phyloP scores from a whole-genome alignment of 92 coral and sea anemone species.

The Siderastrea radians region DNA sequence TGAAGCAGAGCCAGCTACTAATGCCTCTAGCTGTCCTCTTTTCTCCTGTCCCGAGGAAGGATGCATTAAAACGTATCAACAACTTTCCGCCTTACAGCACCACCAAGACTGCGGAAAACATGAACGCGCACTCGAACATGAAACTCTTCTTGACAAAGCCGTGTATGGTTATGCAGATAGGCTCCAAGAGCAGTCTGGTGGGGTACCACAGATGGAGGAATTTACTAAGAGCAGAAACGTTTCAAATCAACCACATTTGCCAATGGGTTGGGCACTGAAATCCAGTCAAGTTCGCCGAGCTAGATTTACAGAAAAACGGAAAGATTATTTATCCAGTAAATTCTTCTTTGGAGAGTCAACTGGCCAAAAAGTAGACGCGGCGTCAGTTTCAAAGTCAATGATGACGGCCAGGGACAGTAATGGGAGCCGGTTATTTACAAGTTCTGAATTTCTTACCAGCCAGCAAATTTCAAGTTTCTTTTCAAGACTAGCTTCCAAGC shows the following conservation, averaged over 20 bases:
- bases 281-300: slow-evolving; percentile 47
- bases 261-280: slow-evolving; percentile 82
- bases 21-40: slow-evolving; percentile 33
- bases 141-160: slow-evolving; percentile 78
- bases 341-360: too few relatives aligned
- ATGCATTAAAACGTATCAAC: slow-evolving; percentile 67
- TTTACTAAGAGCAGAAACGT: slow-evolving; percentile 23
- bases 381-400: too few relatives aligned
- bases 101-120: slow-evolving; percentile 75
- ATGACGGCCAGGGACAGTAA: too few relatives aligned
- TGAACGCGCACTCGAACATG: slow-evolving; percentile 69
- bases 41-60: slow-evolving; percentile 82
- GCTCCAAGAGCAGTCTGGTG: slow-evolving; percentile 47
- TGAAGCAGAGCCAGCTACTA: slow-evolving; percentile 45
- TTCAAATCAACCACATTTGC: slow-evolving; percentile 35
- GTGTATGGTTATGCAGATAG: slow-evolving; percentile 61
- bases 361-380: too few relatives aligned
- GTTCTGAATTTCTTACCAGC: too few relatives aligned
- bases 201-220: slow-evolving; percentile 31
- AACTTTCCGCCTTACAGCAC: slow-evolving; percentile 72
- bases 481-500: too few relatives aligned
- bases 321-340: too few relatives aligned
- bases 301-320: too few relatives aligned
- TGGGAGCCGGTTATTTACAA: too few relatives aligned
- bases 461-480: too few relatives aligned